Evolutionary conservation across 2,797 vertebrate species (phyloP), one percentile per base, ranked within the genome.

Genomic region (Otolemur crassicaudatus): DNA sequence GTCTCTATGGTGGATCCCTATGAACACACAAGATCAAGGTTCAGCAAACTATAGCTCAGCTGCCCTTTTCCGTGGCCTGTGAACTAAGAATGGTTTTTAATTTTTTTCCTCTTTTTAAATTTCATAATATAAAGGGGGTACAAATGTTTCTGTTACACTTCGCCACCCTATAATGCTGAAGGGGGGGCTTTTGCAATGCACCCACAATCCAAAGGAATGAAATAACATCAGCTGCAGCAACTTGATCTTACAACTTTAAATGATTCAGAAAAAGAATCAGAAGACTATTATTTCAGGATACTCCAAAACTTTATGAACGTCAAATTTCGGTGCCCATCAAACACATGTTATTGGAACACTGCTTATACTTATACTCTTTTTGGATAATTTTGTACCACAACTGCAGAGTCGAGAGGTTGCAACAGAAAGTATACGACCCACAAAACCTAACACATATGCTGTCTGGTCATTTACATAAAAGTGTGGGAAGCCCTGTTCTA

Each of bases 41-140:
- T 93, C 84, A 53, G 7, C 63, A 91, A 84, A 88, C 56, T 53
- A 46, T 0, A 22, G 40, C 61, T 94, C 70, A 63, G 49, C 29
- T 49, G 9, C 60, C 43, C 53, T 92, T 73, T 70, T 76, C n/a
- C 49, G 84, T 29, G 49, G 20, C 49, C 46, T 40, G 58, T 70
- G 65, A 87, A 43, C 67, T 43, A 92, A 94, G 72, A 85, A 92
- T 80, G 49, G 20, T 25, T 88, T 95, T 96, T 58, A 84, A 79
- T 34, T 79, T 93, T 84, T 73, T 29, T 65, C 29, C 61, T 65
- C 29, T 65, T 65, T 29, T 29, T 29, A 65, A 65, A 65, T 65
- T 31, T 65, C 61, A 65, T 29, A 65, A 65, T 65, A 65, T 31
- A 13, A 65, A 65, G 13, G 61, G 61, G 61, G 25, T 65, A 17